Conservation (phyloP, 2,888 invertebrate species). For the Thysanoteuthis rhombus region DNA sequence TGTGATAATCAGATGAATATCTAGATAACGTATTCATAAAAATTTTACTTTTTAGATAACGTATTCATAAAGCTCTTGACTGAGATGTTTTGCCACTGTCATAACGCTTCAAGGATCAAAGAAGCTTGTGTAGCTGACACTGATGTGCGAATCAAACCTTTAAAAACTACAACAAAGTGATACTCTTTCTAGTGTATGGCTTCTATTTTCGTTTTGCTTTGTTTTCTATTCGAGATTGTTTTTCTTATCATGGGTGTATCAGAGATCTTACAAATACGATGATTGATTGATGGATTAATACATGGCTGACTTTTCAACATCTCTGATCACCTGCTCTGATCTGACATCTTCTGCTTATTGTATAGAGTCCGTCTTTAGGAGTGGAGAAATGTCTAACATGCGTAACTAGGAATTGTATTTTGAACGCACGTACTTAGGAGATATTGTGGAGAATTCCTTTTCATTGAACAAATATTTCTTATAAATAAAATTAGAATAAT, state of each 20-base stretch:
- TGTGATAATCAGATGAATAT: background rate
- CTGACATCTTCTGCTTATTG: background rate
- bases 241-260: background rate
- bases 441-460: no score
- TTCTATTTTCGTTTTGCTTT: background rate
- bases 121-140: background rate
- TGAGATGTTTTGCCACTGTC: background rate
- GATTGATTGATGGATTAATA: background rate
- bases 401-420: background rate
- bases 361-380: background rate
- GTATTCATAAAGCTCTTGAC: background rate
- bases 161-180: background rate
- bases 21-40: background rate
- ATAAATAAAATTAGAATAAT: no score
- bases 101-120: background rate
- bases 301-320: background rate
- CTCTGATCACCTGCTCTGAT: background rate
- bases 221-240: background rate
- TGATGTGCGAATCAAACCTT: background rate
- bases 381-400: background rate
- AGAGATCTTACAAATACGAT: background rate
- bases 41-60: background rate
- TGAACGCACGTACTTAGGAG: no score
- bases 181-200: background rate
- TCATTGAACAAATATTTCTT: no score